Conservation (phyloP, 1,140 invertebrate species). For the Eciton burchellii region DNA sequence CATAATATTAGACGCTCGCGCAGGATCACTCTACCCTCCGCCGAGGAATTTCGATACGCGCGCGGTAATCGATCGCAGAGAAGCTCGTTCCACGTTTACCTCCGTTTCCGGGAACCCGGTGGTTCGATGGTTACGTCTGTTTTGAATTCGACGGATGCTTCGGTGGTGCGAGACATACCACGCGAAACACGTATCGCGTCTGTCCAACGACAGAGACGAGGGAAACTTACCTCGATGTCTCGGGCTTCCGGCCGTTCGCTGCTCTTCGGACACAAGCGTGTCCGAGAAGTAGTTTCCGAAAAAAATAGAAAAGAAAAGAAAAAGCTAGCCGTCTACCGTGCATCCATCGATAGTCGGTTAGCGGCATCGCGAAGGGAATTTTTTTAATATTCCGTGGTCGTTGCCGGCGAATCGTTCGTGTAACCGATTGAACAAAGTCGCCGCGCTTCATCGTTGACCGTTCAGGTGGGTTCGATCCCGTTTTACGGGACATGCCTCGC, state of each 20-base stretch:
- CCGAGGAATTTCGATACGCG: slow-evolving; percentile 4
- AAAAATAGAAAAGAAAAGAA: not conserved
- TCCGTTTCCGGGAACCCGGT: too few relatives aligned
- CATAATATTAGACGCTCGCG: slow-evolving; percentile 67
- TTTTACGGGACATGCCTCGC: slow-evolving; percentile 42
- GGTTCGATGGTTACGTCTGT: not conserved
- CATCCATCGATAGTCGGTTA: too few relatives aligned
- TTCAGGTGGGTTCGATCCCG: slow-evolving; percentile 4
- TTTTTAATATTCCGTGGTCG: slow-evolving; percentile 17
- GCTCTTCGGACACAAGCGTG: not conserved
- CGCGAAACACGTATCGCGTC: too few relatives aligned
- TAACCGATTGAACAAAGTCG: slow-evolving; percentile 61
- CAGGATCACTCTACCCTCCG: not conserved
- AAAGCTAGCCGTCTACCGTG: not conserved
- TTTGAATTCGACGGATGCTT: not conserved
- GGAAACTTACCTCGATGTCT: not conserved
- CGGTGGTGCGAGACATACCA: not conserved
- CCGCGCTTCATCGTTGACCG: slow-evolving; percentile 61
- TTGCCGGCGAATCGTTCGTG: slow-evolving; percentile 22
- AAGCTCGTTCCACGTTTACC: not conserved
- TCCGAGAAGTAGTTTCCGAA: not conserved
- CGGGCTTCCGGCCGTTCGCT: not conserved
- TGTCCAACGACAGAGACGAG: not conserved
- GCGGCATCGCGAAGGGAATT: too few relatives aligned
- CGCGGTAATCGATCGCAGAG: slow-evolving; percentile 28